Evolutionary conservation across 2,113 vertebrate species (phyloP).

Genomic region (Paramisgurnus dabryanus): DNA sequence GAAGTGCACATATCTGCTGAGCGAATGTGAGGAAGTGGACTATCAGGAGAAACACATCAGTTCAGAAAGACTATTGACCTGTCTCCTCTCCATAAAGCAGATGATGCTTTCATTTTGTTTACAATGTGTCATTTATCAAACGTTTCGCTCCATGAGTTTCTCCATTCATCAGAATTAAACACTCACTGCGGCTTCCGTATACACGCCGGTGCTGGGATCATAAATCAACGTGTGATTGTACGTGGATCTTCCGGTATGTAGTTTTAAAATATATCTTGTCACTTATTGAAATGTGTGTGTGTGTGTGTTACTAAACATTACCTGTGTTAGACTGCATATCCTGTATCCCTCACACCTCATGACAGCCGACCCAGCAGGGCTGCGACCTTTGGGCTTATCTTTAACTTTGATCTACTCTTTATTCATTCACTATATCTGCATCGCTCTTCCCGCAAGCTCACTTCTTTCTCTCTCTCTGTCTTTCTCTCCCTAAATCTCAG

Average conservation of each 20-base stretch:
- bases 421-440: conserved; percentile 40
- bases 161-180: conserved; percentile 20
- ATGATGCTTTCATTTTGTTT: conserved; percentile 4
- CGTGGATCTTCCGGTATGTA: conserved; percentile 34
- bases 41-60: neutral
- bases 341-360: conserved; percentile 55
- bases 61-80: conserved; percentile 4
- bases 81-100: neutral
- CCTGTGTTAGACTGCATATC: conserved; percentile 52
- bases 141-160: conserved; percentile 5
- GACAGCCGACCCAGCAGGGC: conserved; percentile 56
- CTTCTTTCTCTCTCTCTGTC: conserved; percentile 21
- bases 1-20: neutral
- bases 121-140: neutral
- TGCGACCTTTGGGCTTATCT: conserved; percentile 50
- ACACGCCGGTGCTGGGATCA: conserved; percentile 10
- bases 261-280: conserved; percentile 4
- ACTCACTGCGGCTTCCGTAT: neutral
- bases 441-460: neutral
- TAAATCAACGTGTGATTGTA: conserved; percentile 13
- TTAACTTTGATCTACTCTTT: conserved; percentile 51
- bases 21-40: neutral
- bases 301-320: conserved; percentile 45
- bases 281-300: conserved; percentile 21
- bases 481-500: conserved; percentile 38